These are phyloP conservation scores for Autographa pulchrina DNA, from an alignment of 2,888 invertebrate genomes.

Conservation along the genomic window DNA sequence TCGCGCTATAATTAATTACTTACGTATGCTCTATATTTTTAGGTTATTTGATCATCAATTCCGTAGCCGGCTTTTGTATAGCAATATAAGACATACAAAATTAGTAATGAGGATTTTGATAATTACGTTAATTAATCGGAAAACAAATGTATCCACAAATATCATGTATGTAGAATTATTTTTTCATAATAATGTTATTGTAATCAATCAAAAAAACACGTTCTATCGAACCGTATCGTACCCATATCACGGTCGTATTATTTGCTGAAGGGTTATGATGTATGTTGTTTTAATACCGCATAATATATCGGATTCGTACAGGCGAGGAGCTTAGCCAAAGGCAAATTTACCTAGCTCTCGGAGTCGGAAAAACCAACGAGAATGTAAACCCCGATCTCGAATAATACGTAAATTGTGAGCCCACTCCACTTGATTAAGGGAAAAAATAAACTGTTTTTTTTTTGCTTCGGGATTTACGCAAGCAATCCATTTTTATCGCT, in stretches of 20 bases:
- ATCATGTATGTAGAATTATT: no score
- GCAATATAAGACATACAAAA: no score
- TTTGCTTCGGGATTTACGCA: constrained; percentile 26
- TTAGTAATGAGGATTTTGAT: no score
- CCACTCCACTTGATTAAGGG: constrained; percentile 56
- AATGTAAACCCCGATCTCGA: constrained; percentile 40
- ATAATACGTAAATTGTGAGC: constrained; percentile 39
- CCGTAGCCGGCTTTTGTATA: no score
- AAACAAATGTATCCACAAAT: no score
- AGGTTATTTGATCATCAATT: no score
- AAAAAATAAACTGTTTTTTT: constrained; percentile 26
- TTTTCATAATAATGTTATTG: background rate
- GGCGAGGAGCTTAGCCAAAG: constrained; percentile 44
- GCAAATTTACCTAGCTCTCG: constrained; percentile 55
- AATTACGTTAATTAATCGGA: no score
- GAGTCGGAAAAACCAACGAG: constrained; percentile 41
- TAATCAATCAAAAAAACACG: constrained; percentile 29
- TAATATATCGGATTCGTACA: constrained; percentile 35
- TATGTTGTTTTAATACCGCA: constrained; percentile 34
- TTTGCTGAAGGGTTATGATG: constrained; percentile 20
- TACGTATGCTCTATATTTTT: no score
- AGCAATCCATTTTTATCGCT: constrained; percentile 22
- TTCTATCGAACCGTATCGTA: constrained; percentile 33
- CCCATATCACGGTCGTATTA: constrained; percentile 42
- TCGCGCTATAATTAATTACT: no score